A percentile compares a stretch with the other conserved stretches of the same genome.
Evolutionary conservation across 2,888 invertebrate genomes (phyloP).

Genomic region (Zygothrica quintamaculata): DNA sequence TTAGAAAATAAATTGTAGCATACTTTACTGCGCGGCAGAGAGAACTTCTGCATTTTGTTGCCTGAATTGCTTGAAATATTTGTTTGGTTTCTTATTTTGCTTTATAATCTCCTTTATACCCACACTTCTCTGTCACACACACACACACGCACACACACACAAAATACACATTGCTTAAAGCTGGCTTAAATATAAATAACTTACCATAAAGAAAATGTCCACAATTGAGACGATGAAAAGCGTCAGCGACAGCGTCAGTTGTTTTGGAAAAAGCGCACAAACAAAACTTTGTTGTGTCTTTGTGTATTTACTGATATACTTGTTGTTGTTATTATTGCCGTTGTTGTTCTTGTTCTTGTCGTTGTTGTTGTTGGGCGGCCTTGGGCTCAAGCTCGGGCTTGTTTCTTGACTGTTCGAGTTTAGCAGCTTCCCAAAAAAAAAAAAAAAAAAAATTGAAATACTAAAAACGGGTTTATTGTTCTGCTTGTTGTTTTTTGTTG

Average conservation of each 20-base stretch:
- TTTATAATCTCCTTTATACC: neutral
- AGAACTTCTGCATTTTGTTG: neutral
- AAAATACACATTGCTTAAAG: neutral
- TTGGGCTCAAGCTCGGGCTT: slow-evolving; percentile 26
- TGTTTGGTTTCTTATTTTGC: neutral
- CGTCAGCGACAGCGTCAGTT: slow-evolving; percentile 25
- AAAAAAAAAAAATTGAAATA: too few relatives aligned
- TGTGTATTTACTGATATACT: slow-evolving; percentile 9
- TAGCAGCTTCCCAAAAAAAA: slow-evolving; percentile 41
- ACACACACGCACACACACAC: too few relatives aligned
- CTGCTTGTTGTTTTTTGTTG: slow-evolving; percentile 10
- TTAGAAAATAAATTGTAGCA: neutral
- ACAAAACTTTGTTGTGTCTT: slow-evolving; percentile 16
- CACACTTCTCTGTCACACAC: neutral
- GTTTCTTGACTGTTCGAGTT: slow-evolving; percentile 35
- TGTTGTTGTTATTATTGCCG: slow-evolving; percentile 20
- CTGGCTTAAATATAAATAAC: slow-evolving; percentile 38
- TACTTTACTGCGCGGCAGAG: neutral
- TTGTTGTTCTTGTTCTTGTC: slow-evolving; percentile 1
- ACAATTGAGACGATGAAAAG: slow-evolving; percentile 31
- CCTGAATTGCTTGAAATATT: neutral
- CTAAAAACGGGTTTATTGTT: slow-evolving; percentile 58
- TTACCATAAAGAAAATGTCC: slow-evolving; percentile 62
- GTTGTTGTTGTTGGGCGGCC: slow-evolving; percentile 17
- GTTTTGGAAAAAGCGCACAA: slow-evolving; percentile 27